Evolutionary conservation across 2,888 invertebrate species (phyloP), one percentile per base, ranked within the genome.

Genomic region (Diabrotica balteata): DNA sequence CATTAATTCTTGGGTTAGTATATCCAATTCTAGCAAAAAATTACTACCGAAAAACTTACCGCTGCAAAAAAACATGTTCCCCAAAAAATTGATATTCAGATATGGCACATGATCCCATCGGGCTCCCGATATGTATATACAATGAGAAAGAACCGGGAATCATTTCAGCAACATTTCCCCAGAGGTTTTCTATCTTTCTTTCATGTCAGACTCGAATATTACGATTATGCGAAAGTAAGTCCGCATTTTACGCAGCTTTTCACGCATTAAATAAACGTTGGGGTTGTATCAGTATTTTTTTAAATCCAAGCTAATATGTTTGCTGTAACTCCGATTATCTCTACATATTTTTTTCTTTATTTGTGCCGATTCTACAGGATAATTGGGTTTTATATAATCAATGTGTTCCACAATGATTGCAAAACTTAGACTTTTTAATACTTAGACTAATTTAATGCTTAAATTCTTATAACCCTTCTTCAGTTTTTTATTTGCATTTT

Each of bases 111-210:
- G 75, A 75, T 76, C 72, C 73, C 75, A 66, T 70, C 65, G 75
- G 72, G 72, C 43, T 70, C 57, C 50, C 50, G 64, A 63, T 67
- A 73, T 70, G 58, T 70, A 73, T 70, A 72, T 70, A 71, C 72
- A 67, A 66, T 72, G 68, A 69, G 68, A 68, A 67, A 63, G 69
- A 74, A 75, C 73, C 73, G 68, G 55, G 63, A 61, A 74, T 73
- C 75, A 75, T 77, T 72, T 72, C 75, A 74, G 73, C 76, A 76
- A 74, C 73, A 75, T 75, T 73, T 73, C 75, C 75, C 75, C 32
- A 52, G 74, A 73, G 77, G 66, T 65, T 69, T 71, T 71, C 68
- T 66, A 63, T 72, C 70, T 72, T 51, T 70, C 68, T 71, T 70
- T 63, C 73, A 74, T 72, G 74, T 73, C 73, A 74, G 67, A 67